These are phyloP conservation scores for Mormyrus iriodes DNA, from an alignment of 2,113 vertebrate species.

Conservation along the genomic window DNA sequence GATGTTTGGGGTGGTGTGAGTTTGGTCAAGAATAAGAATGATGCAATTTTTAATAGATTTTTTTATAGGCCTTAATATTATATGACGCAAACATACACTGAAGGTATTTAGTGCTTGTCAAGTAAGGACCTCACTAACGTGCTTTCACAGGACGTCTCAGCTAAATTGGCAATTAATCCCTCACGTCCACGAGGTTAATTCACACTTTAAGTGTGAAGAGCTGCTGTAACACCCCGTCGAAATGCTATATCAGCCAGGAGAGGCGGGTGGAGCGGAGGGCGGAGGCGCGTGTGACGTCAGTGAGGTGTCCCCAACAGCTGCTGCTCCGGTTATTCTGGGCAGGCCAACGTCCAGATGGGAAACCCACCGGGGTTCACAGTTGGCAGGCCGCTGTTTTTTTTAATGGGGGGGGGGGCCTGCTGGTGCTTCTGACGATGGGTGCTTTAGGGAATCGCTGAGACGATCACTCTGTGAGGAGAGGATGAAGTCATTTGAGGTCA, in stretches of 20 bases:
- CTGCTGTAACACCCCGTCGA: background rate
- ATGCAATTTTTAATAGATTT: background rate
- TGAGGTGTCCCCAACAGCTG: background rate
- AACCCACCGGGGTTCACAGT: background rate
- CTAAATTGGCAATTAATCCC: constrained; percentile 5
- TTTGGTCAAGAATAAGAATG: background rate
- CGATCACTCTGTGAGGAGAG: background rate
- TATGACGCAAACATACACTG: background rate
- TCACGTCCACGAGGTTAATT: background rate
- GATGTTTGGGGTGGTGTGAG: background rate
- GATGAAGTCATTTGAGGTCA: background rate
- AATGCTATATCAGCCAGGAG: background rate
- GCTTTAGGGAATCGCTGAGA: background rate
- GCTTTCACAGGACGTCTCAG: background rate
- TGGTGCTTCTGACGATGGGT: background rate
- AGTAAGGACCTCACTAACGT: background rate
- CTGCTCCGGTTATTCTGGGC: background rate
- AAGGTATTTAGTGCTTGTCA: background rate
- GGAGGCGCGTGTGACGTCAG: background rate
- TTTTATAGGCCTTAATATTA: background rate
- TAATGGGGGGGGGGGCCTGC: background rate
- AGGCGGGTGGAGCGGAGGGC: background rate
- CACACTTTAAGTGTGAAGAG: constrained; percentile 3
- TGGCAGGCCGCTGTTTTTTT: background rate
- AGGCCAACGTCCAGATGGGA: background rate